These are phyloP conservation scores for Phoeniculus purpureus DNA, from an alignment of 2,797 vertebrate genomes.

Conservation along the genomic window DNA sequence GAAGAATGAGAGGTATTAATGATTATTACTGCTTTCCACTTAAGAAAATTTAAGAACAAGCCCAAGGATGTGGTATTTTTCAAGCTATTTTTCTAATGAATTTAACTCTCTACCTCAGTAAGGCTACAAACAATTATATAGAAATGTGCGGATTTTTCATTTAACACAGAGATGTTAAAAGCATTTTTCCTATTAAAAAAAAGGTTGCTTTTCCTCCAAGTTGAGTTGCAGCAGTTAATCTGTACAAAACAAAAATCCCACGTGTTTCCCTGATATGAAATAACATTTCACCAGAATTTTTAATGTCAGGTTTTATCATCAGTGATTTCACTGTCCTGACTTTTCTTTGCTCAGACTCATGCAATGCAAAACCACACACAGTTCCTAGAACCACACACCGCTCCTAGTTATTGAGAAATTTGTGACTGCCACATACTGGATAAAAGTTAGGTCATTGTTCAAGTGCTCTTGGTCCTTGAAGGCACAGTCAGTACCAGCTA, in stretches of 20 bases:
- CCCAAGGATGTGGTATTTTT: neutral
- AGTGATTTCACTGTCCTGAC: neutral
- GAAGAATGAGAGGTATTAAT: neutral
- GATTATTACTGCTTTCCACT: neutral
- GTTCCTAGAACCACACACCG: neutral
- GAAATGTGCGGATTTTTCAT: neutral
- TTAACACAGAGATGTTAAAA: neutral
- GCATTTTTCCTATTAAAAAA: neutral
- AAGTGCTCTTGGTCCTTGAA: neutral
- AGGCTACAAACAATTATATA: neutral
- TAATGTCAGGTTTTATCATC: neutral
- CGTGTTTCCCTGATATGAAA: neutral
- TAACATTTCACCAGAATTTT: neutral
- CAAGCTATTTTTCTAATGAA: neutral
- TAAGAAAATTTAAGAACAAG: neutral
- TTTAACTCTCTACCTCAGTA: neutral
- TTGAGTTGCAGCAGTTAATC: neutral
- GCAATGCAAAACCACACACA: neutral
- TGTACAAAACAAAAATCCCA: neutral
- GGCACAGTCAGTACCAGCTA: neutral
- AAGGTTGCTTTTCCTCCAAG: neutral
- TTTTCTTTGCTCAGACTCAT: neutral
- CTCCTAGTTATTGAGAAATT: neutral
- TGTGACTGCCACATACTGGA: fast-evolving
- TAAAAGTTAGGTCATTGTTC: neutral